Conservation (phyloP, 2,888 invertebrate genomes). For the Andrena praecox region DNA sequence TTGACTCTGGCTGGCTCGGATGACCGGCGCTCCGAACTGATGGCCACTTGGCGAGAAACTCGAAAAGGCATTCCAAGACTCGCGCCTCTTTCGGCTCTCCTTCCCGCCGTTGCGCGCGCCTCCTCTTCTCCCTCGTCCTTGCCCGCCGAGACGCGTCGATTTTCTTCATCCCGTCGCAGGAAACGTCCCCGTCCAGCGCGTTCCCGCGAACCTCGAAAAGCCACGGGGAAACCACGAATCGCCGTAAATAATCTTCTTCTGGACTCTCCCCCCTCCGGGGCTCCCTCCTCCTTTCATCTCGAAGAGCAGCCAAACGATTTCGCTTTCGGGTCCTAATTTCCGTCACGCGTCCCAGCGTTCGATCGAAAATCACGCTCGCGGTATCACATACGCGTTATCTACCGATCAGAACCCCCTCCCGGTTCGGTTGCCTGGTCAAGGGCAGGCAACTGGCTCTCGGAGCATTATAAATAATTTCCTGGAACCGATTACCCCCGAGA, state of each 20-base stretch:
- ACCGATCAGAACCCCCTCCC: not conserved
- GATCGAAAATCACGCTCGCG: slow-evolving; percentile 20
- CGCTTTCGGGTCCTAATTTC: not conserved
- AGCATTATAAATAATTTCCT: slow-evolving; percentile 65
- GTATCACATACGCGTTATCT: slow-evolving; percentile 39
- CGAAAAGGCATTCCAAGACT: slow-evolving; percentile 75
- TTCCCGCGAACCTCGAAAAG: slow-evolving; percentile 49
- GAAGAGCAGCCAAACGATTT: not conserved
- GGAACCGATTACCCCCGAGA: slow-evolving; percentile 65
- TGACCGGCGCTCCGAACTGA: slow-evolving; percentile 77
- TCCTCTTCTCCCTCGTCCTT: not conserved
- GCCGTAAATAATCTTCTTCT: slow-evolving; percentile 57
- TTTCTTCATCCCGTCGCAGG: slow-evolving; percentile 16
- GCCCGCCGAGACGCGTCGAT: slow-evolving; percentile 8
- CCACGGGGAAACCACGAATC: slow-evolving; percentile 41
- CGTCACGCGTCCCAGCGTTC: not conserved
- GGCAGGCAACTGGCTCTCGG: slow-evolving; percentile 23
- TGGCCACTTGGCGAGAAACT: slow-evolving; percentile 78
- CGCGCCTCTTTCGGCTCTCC: slow-evolving; percentile 67
- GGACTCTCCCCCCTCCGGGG: slow-evolving; percentile 6
- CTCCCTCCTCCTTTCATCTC: not conserved
- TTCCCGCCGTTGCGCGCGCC: slow-evolving; percentile 24
- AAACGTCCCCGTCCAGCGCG: slow-evolving; percentile 13
- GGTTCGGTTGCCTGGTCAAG: slow-evolving; percentile 17
- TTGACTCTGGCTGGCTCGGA: slow-evolving; percentile 77